Evolutionary conservation across 2,797 vertebrate species (phyloP).

Genomic region (Esox masquinongy): DNA sequence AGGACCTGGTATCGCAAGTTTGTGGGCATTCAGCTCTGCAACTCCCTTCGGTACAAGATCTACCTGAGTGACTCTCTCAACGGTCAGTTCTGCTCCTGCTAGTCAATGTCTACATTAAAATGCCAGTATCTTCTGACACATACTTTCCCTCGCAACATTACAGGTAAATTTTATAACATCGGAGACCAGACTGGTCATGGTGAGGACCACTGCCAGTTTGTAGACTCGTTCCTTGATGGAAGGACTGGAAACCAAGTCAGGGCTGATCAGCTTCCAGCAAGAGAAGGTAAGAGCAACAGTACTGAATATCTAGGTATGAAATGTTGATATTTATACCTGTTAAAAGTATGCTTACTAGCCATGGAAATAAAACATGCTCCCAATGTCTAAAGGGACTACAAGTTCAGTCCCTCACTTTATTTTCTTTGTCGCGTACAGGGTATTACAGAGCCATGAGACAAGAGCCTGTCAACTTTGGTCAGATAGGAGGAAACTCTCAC

Average conservation of each 20-base stretch:
- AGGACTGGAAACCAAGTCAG: slow-evolving; percentile 83
- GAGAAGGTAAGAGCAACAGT: slow-evolving; percentile 69
- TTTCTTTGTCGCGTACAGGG: slow-evolving; percentile 66
- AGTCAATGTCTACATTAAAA: background rate
- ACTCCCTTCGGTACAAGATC: slow-evolving; percentile 96
- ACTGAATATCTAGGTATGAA: background rate
- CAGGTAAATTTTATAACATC: slow-evolving; percentile 94
- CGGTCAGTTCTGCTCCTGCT: slow-evolving; percentile 73
- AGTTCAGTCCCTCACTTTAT: background rate
- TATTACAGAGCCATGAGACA: slow-evolving; percentile 92
- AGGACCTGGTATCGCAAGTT: slow-evolving; percentile 98
- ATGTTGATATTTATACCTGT: background rate
- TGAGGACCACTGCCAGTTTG: slow-evolving; percentile 97
- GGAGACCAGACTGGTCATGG: slow-evolving; percentile 93
- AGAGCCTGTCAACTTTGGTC: slow-evolving; percentile 91
- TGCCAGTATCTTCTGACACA: background rate
- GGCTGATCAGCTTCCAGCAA: slow-evolving; percentile 81
- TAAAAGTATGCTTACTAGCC: background rate
- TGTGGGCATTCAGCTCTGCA: slow-evolving; percentile 94
- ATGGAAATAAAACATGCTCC: background rate
- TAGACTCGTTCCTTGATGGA: slow-evolving; percentile 94
- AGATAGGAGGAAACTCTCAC: slow-evolving; percentile 88
- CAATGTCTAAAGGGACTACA: background rate
- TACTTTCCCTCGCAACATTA: slow-evolving; percentile 16
- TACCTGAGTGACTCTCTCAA: slow-evolving; percentile 92